Evolutionary conservation across 1,140 invertebrate species (phyloP).

Genomic region (Heliconius hewitsoni): DNA sequence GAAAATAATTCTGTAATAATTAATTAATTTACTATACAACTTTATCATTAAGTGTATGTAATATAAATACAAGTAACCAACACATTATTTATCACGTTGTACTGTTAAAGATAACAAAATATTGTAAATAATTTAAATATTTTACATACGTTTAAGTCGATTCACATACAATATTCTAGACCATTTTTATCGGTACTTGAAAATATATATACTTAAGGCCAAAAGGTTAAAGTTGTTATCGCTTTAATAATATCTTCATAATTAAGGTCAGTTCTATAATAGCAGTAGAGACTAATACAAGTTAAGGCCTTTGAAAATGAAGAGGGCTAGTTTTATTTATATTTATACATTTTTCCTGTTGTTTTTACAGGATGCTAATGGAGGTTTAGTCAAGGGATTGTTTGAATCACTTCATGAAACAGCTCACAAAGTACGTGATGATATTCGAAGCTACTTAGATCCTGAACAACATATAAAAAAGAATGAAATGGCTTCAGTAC

Average conservation of each 20-base stretch:
- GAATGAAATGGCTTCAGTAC: neutral
- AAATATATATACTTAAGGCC: neutral
- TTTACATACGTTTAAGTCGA: neutral
- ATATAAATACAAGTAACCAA: too few relatives aligned
- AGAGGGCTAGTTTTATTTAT: constrained; percentile 26
- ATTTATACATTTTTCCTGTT: constrained; percentile 29
- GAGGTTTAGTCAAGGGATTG: constrained; percentile 25
- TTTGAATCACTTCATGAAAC: constrained; percentile 30
- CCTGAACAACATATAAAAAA: constrained; percentile 12
- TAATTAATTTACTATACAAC: too few relatives aligned
- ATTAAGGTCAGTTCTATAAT: neutral
- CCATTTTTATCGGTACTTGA: neutral
- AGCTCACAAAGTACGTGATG: constrained; percentile 31
- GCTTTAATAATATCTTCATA: neutral
- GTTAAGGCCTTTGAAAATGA: constrained; percentile 31
- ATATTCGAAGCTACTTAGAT: constrained; percentile 27
- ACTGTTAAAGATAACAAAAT: neutral
- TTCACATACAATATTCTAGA: neutral
- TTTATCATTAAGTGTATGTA: too few relatives aligned
- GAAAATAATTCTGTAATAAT: too few relatives aligned
- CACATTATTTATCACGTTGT: too few relatives aligned
- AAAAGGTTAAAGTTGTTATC: neutral
- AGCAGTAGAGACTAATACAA: neutral
- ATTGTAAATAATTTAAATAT: neutral
- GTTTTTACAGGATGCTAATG: constrained; percentile 24